A percentile compares a stretch with the other conserved stretches of the same genome.
Evolutionary conservation across 1,140 invertebrate genomes (phyloP).

Genomic region (Chironomus tepperi): DNA sequence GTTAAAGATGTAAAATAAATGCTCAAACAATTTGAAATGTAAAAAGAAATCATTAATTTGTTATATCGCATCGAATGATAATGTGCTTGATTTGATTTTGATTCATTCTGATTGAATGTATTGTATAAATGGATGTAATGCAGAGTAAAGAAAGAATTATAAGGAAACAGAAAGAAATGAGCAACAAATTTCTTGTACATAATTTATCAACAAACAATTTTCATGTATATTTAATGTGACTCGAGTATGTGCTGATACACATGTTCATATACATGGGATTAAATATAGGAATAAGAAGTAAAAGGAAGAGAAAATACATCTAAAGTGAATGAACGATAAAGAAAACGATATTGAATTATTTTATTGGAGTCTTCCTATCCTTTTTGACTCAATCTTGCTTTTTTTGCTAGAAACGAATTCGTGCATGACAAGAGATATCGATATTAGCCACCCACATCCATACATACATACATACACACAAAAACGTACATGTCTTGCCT

Average conservation of each 20-base stretch:
- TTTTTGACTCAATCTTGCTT: neutral
- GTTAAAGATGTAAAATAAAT: neutral
- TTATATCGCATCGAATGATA: neutral
- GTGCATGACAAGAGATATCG: neutral
- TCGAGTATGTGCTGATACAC: neutral
- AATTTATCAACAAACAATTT: conserved; percentile 15
- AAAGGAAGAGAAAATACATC: neutral
- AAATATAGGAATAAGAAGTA: neutral
- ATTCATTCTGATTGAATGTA: conserved; percentile 13
- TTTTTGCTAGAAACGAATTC: neutral
- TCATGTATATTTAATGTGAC: conserved; percentile 13
- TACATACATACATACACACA: neutral
- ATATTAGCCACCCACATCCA: neutral
- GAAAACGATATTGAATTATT: conserved; percentile 9
- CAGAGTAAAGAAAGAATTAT: neutral
- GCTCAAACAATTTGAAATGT: neutral
- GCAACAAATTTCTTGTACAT: conserved; percentile 10
- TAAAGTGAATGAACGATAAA: neutral
- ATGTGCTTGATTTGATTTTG: conserved; percentile 8
- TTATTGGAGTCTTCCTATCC: neutral
- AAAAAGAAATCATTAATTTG: neutral
- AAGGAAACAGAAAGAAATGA: neutral
- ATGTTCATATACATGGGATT: neutral
- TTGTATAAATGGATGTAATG: neutral
- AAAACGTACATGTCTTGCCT: neutral